Conservation (phyloP, 2,113 vertebrate genomes). For the Loxodonta africana region DNA sequence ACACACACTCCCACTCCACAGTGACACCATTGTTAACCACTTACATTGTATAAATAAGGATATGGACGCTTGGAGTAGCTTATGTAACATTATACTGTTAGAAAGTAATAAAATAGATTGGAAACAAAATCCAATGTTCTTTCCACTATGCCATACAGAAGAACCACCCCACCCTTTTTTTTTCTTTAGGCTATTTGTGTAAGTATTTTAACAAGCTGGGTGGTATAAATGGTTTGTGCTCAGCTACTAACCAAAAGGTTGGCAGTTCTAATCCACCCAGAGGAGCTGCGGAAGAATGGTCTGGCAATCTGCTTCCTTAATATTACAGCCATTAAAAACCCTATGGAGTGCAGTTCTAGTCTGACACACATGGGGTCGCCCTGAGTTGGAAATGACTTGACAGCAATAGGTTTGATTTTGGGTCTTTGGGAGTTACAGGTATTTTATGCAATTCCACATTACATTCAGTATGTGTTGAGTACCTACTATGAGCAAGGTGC, state of each 20-base stretch:
- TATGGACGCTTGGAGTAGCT: background rate
- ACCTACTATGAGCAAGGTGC: background rate
- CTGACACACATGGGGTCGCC: background rate
- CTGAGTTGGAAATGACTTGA: background rate
- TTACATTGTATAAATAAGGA: background rate
- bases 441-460: background rate
- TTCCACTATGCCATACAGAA: background rate
- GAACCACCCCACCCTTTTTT: background rate
- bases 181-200: background rate
- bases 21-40: too few relatives aligned
- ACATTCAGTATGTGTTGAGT: background rate
- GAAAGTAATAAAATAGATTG: slow-evolving; percentile 38
- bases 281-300: background rate
- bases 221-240: background rate
- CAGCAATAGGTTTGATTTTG: background rate
- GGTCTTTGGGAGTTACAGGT: background rate
- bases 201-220: background rate
- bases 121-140: background rate
- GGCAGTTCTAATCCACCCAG: background rate
- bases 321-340: background rate
- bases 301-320: background rate
- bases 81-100: background rate
- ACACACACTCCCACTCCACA: too few relatives aligned
- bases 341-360: background rate
- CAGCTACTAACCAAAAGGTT: background rate